Evolutionary conservation across 1,140 invertebrate genomes (phyloP), one percentile per base, ranked within the genome.

Genomic region (Drosophila littoralis): DNA sequence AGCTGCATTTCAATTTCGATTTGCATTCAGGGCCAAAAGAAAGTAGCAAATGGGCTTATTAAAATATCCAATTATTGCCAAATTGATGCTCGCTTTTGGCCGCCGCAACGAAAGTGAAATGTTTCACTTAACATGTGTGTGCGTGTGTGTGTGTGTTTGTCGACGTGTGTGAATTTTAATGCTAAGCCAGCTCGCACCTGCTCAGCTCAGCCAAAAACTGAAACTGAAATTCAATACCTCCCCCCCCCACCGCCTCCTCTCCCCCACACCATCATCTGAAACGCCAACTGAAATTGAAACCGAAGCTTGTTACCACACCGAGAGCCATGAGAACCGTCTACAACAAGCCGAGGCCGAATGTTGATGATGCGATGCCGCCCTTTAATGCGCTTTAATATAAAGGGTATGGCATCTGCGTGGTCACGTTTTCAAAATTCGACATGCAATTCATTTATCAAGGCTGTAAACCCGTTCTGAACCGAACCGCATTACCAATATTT

Each of bases 61-160:
- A 86, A 81, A 85, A 81, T 86, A 85, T 54, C 82, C 82, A 85
- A 85, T 85, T 85, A 85, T 86, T 78, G 78, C 82, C 79, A 85
- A 85, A 85, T 86, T 86, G 82, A 78, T 81, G 81, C 73, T 57
- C 63, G 63, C 69, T 63, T 66, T 64, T 42, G 79, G 42, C 42
- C 67, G 50, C 40, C 68, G 61, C 68, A 85, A 85, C 64, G 81
- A 85, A 85, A 85, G 81, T 85, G 79, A 84, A 84, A 84, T 84
- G 69, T 61, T 84, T 69, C 68, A 70, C 72, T 28, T 51, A 38
- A 36, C 12, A 7, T 10, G 8, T 54, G 28, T 22, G 22, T 28
- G 22, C 5, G 9, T 32, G 48, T 17, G 8, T 43, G 22, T 35
- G 12, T 80, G 51, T 22, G 42, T 59, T 36, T 63, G 64, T 58